phyloP scores from a whole-genome alignment of 2,113 vertebrate genomes.

The Gopherus evgoodei region DNA sequence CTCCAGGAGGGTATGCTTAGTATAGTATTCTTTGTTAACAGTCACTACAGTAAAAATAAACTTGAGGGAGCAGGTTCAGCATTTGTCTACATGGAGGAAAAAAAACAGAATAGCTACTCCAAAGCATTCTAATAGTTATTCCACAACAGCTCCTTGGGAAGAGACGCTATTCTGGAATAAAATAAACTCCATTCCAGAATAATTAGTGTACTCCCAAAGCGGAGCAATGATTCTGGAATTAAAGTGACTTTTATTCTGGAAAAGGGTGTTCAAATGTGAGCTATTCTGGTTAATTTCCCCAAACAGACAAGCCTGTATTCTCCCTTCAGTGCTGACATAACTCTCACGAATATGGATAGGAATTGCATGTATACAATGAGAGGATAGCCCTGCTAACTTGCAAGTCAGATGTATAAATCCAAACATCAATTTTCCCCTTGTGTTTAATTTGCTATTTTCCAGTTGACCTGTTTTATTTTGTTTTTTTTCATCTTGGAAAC shows the following conservation, averaged over 20 bases:
- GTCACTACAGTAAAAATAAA: neutral
- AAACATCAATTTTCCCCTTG: neutral
- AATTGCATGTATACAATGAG: neutral
- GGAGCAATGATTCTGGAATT: neutral
- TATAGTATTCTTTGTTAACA: neutral
- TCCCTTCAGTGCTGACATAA: neutral
- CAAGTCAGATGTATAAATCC: neutral
- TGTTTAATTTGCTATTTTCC: neutral
- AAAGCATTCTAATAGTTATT: neutral
- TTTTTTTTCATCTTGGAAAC: neutral
- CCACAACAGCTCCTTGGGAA: neutral
- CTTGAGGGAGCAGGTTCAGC: neutral
- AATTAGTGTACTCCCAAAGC: neutral
- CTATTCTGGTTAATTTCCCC: neutral
- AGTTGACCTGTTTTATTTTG: neutral
- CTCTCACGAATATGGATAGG: neutral
- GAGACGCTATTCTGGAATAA: neutral
- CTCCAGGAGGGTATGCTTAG: neutral
- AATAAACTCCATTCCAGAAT: neutral
- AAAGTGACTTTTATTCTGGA: neutral
- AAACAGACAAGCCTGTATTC: neutral
- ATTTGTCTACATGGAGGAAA: neutral
- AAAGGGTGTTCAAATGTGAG: neutral
- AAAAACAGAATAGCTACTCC: neutral
- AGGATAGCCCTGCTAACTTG: neutral